Evolutionary conservation across 2,113 vertebrate species (phyloP).

Genomic region (Hystrix brachyura): DNA sequence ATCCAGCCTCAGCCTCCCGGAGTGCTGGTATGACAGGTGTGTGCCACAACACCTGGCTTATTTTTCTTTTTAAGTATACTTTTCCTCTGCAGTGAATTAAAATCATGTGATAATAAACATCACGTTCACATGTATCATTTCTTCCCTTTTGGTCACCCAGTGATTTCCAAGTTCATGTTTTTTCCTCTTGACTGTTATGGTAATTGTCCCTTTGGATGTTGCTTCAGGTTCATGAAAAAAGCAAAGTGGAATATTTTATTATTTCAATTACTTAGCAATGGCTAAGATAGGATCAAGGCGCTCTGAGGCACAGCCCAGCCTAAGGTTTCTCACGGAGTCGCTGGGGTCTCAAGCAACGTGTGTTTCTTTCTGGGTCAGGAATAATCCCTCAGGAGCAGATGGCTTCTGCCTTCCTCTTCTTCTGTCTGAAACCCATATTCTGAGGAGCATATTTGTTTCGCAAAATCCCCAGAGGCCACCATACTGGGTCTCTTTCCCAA

Average conservation of each 20-base stretch:
- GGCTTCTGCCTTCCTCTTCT: neutral
- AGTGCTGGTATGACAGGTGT: neutral
- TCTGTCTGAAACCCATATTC: neutral
- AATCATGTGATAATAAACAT: neutral
- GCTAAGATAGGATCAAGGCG: neutral
- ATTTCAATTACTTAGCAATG: neutral
- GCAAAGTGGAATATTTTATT: neutral
- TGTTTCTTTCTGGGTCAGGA: neutral
- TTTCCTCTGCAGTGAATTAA: constrained; percentile 28
- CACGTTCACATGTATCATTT: neutral
- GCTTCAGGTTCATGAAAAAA: neutral
- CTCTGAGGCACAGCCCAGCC: neutral
- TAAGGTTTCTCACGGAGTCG: neutral
- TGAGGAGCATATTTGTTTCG: neutral
- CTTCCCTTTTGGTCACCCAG: neutral
- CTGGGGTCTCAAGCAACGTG: neutral
- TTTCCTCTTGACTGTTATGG: neutral
- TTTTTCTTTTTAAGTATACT: neutral
- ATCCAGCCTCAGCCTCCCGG: neutral
- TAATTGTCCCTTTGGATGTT: neutral
- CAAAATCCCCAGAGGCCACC: too few species aligned
- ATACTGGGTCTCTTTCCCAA: neutral
- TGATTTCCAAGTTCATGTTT: neutral
- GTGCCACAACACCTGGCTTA: neutral
- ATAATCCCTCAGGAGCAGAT: neutral